phyloP scores from a whole-genome alignment of 2,113 vertebrate genomes.

The Hiodon tergisus region DNA sequence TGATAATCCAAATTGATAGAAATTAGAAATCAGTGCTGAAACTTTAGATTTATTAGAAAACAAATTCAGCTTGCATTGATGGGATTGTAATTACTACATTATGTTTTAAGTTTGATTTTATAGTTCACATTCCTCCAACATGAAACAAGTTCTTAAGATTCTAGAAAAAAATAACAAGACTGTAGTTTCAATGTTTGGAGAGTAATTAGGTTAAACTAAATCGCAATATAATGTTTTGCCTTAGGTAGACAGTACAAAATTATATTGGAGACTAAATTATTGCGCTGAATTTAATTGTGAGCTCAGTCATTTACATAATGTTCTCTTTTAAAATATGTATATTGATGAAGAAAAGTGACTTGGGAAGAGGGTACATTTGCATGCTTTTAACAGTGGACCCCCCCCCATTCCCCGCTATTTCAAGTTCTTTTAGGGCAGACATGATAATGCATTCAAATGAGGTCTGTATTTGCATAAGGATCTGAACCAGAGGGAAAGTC shows the following conservation, averaged over 20 bases:
- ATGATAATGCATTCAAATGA: conserved; percentile 36
- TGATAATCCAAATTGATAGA: not conserved
- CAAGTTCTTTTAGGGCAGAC: conserved; percentile 28
- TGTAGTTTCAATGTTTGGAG: conserved; percentile 56
- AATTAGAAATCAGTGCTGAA: not conserved
- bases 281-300: conserved; percentile 46
- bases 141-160: conserved; percentile 16
- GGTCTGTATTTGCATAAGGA: conserved; percentile 27
- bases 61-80: not conserved
- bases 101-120: conserved; percentile 24
- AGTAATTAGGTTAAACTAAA: conserved; percentile 57
- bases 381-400: conserved; percentile 44
- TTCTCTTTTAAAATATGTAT: conserved; percentile 59
- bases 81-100: conserved; percentile 15
- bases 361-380: conserved; percentile 45
- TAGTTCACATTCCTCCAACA: conserved; percentile 20
- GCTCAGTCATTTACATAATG: conserved; percentile 54
- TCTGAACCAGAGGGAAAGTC: conserved; percentile 29
- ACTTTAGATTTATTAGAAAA: not conserved
- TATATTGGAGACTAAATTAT: conserved; percentile 52
- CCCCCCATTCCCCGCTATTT: not conserved
- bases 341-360: conserved; percentile 50
- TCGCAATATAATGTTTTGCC: conserved; percentile 47
- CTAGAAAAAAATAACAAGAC: conserved; percentile 26
- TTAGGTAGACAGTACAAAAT: conserved; percentile 51